phyloP scores from a whole-genome alignment of 2,113 vertebrate species.

The Pipra filicauda region DNA sequence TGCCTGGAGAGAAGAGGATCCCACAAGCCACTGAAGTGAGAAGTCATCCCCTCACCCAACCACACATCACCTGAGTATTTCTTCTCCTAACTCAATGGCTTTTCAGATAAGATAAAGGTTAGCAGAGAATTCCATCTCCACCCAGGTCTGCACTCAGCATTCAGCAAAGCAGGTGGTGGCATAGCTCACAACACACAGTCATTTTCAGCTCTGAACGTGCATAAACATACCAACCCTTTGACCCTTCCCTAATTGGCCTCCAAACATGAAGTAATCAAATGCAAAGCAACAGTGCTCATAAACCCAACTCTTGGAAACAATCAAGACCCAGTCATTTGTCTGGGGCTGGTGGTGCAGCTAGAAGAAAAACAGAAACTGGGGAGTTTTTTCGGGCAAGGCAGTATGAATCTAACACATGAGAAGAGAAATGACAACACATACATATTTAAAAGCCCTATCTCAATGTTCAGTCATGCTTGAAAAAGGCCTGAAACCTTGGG shows the following conservation, averaged over 20 bases:
- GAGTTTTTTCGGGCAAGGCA: not conserved
- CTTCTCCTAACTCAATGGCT: not conserved
- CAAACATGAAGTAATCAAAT: not conserved
- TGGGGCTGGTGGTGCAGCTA: not conserved
- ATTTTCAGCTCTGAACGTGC: not conserved
- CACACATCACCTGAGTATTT: not conserved
- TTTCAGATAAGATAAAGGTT: constrained; percentile 30
- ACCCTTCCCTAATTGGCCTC: not conserved
- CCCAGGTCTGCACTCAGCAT: not conserved
- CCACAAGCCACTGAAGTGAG: not conserved
- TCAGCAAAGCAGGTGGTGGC: not conserved
- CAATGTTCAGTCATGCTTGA: not conserved
- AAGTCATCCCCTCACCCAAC: not conserved
- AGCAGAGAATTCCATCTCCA: not conserved
- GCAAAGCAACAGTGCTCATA: not conserved
- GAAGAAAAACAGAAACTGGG: not conserved
- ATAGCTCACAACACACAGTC: not conserved
- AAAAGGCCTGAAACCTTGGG: not conserved
- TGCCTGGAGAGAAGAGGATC: not conserved
- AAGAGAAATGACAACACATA: not conserved
- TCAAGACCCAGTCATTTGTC: not conserved
- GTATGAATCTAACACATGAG: not conserved
- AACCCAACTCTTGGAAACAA: not conserved
- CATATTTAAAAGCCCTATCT: not conserved
- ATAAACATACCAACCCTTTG: not conserved